Percentiles rank a stretch among this genome's conserved stretches.
phyloP scores from a whole-genome alignment of 2,888 invertebrate species.

The Carterocephalus palaemon region DNA sequence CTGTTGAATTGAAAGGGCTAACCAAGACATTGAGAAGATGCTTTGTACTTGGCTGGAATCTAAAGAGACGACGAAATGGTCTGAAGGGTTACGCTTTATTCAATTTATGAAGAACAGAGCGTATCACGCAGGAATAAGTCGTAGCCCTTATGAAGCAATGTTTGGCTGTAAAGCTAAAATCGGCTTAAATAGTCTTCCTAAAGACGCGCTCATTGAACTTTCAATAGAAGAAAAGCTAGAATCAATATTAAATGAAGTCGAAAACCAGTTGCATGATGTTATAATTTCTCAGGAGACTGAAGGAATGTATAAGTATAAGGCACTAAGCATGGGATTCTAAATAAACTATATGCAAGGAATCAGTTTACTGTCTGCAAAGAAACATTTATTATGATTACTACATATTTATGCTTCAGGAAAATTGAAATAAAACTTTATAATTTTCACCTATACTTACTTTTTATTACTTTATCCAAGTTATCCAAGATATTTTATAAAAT shows the following conservation, averaged over 20 bases:
- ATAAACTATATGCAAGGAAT: slow-evolving; percentile 9
- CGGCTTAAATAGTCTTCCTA: neutral
- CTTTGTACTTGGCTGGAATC: slow-evolving; percentile 1
- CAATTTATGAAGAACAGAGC: slow-evolving; percentile 54
- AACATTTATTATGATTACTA: slow-evolving; percentile 6
- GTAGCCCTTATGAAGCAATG: slow-evolving; percentile 45
- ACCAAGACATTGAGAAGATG: slow-evolving; percentile 13
- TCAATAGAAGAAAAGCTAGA: slow-evolving; percentile 2
- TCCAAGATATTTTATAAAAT: too few relatives aligned
- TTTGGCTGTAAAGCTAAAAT: slow-evolving; percentile 35
- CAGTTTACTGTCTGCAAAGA: slow-evolving; percentile 6
- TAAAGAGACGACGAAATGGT: slow-evolving; percentile 41
- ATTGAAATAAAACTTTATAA: too few relatives aligned
- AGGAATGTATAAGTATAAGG: slow-evolving; percentile 1
- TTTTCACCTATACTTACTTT: too few relatives aligned
- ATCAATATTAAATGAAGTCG: too few relatives aligned
- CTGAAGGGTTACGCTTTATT: slow-evolving; percentile 48
- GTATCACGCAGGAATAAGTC: slow-evolving; percentile 43
- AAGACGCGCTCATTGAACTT: slow-evolving; percentile 1
- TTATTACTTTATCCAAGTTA: too few relatives aligned
- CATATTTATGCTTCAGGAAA: too few relatives aligned
- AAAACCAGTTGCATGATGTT: too few relatives aligned
- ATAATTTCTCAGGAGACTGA: neutral
- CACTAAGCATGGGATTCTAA: slow-evolving; percentile 3
- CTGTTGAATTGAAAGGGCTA: slow-evolving; percentile 7